A percentile compares a stretch with the other conserved stretches of the same genome.
Evolutionary conservation across 1,140 invertebrate genomes (phyloP).

Genomic region (Solenopsis fugax): DNA sequence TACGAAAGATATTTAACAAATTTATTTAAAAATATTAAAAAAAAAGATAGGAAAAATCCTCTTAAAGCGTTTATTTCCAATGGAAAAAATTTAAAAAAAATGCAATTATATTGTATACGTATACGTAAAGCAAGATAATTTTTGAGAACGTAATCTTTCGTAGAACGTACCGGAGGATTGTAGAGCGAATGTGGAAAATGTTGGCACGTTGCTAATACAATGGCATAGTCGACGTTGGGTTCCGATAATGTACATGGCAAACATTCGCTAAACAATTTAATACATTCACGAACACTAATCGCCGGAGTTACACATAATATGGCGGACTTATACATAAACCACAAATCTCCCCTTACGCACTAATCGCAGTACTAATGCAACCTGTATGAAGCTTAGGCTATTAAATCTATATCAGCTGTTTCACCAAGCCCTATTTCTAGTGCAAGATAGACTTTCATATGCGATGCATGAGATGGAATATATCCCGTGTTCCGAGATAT

Average conservation of each 20-base stretch:
- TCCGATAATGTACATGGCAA: constrained; percentile 36
- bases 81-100: constrained; percentile 11
- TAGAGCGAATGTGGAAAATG: background rate
- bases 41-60: background rate
- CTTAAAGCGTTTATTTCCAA: background rate
- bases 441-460: constrained; percentile 18
- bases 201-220: background rate
- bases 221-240: background rate
- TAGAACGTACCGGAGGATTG: background rate
- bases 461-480: background rate
- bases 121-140: background rate
- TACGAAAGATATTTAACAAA: background rate
- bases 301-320: constrained; percentile 46
- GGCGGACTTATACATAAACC: constrained; percentile 51
- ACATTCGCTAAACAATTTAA: constrained; percentile 49
- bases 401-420: constrained; percentile 62
- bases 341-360: constrained; percentile 57
- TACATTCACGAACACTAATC: constrained; percentile 54
- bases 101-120: background rate
- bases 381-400: constrained; percentile 54
- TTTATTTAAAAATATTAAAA: background rate
- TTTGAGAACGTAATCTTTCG: background rate
- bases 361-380: constrained; percentile 52
- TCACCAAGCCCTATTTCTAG: constrained; percentile 56
- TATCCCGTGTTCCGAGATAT: background rate